A percentile compares a stretch with the other conserved stretches of the same genome.
Conservation (phyloP, 2,113 vertebrate species). For the Cyphomyrus discorhynchus region DNA sequence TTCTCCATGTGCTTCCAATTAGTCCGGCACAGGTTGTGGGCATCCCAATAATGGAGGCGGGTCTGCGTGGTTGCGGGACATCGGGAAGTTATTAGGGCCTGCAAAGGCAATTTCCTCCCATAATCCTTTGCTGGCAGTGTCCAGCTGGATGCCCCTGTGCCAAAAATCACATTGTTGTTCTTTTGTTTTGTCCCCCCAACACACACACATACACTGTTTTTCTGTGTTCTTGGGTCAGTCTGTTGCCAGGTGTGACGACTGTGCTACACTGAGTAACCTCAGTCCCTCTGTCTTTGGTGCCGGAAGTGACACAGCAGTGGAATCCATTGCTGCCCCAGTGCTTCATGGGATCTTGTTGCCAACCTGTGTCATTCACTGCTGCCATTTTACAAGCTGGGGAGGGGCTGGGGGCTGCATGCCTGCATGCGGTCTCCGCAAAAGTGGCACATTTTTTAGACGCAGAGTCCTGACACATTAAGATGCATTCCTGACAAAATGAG, state of each 20-base stretch:
- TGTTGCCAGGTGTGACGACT: not conserved
- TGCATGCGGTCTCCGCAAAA: not conserved
- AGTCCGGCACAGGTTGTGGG: slow-evolving; percentile 19
- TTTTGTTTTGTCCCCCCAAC: slow-evolving; percentile 9
- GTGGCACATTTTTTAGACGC: not conserved
- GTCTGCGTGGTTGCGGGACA: slow-evolving; percentile 19
- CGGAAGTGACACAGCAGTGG: not conserved
- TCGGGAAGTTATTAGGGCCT: slow-evolving; percentile 27
- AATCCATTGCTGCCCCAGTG: not conserved
- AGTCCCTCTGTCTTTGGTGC: not conserved
- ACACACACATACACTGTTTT: not conserved
- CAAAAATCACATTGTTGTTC: slow-evolving; percentile 24
- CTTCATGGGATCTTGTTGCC: not conserved
- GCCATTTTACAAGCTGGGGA: not conserved
- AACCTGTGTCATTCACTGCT: not conserved
- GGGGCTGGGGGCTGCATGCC: not conserved
- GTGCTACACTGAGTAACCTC: not conserved
- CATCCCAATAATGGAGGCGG: slow-evolving; percentile 14
- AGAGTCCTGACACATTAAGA: not conserved
- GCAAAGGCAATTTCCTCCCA: slow-evolving; percentile 26
- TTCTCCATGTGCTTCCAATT: slow-evolving; percentile 26
- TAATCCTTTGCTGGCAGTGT: slow-evolving; percentile 28
- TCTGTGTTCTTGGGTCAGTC: not conserved
- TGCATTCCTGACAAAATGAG: slow-evolving; percentile 12
- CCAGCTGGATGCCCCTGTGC: slow-evolving; percentile 18